Evolutionary conservation across 1,140 invertebrate genomes (phyloP), one percentile per base, ranked within the genome.

Genomic region (Copidosoma floridanum): DNA sequence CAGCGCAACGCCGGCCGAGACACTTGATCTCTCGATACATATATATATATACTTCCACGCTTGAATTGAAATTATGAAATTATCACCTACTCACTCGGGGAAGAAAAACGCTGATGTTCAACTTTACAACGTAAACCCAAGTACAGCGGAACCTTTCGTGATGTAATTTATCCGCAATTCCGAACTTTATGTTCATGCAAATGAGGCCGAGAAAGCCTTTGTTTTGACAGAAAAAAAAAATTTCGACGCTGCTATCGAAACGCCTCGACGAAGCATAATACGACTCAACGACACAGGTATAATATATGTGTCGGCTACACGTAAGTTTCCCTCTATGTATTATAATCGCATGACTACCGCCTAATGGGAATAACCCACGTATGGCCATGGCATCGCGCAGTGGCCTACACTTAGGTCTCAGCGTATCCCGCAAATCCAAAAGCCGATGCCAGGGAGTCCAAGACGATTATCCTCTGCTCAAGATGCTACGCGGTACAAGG

Each of bases 21-120:
- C 56, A 62, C 60, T 44, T 52, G 60, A 62, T 62, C 60, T 57
- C 53, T 51, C 60, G 44, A 62, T 56, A n/a, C n/a, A n/a, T n/a
- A n/a, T n/a, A n/a, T n/a, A n/a, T n/a, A n/a, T n/a, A n/a, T n/a
- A 46, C 57, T 51, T 62, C 57, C 53, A 1, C 46, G 52, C 60
- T 57, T 20, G 24, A 50, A 53, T 62, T 52, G 52, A 52, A 62
- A 62, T 57, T 56, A 62, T 52, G 52, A 52, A 62, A 62, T 57
- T 56, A 62, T 53, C 46, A 53, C 60, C 52, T 62, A 62, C 56
- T 57, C 53, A 57, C 46, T n/a, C 40, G 60, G 29, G 29, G 29
- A 52, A 56, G 60, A 62, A 62, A 62, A 56, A 62, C 57, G 53
- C 18, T 62, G 51, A 62, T 62, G 60, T 21, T 11, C 20, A 26